These are phyloP conservation scores for Lichenostomus cassidix DNA, from an alignment of 2,113 vertebrate species.

Conservation along the genomic window DNA sequence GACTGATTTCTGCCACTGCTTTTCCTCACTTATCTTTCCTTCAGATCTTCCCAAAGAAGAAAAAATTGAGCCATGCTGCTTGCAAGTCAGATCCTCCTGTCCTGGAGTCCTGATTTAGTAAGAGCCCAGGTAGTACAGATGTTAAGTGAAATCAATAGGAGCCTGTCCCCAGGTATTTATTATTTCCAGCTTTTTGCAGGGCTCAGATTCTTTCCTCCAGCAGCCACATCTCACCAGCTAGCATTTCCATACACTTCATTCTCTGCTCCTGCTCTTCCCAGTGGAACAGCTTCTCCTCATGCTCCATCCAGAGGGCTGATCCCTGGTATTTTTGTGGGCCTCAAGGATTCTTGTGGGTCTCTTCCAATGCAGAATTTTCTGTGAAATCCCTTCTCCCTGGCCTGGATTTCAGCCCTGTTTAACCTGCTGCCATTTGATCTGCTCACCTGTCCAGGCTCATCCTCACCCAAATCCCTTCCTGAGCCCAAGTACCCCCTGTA, in stretches of 20 bases:
- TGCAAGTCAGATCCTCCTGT: neutral
- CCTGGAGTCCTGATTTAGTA: neutral
- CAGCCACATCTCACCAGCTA: neutral
- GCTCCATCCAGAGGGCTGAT: neutral
- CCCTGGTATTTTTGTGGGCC: neutral
- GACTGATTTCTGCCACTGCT: neutral
- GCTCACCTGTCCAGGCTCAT: neutral
- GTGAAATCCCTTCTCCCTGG: neutral
- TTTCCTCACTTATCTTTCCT: neutral
- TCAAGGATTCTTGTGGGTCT: neutral
- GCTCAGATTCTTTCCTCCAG: neutral
- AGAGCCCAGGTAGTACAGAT: neutral
- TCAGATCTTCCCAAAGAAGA: neutral
- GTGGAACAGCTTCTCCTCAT: rapidly evolving
- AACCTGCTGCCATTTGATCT: neutral
- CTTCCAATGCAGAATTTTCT: neutral
- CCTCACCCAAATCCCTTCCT: neutral
- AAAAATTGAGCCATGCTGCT: neutral
- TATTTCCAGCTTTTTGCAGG: neutral
- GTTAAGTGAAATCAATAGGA: neutral
- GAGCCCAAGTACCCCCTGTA: no score
- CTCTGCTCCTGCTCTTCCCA: neutral
- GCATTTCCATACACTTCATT: neutral
- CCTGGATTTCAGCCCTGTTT: neutral
- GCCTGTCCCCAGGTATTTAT: neutral